These are phyloP conservation scores for Euura lappo DNA, from an alignment of 1,140 invertebrate genomes.

Conservation along the genomic window DNA sequence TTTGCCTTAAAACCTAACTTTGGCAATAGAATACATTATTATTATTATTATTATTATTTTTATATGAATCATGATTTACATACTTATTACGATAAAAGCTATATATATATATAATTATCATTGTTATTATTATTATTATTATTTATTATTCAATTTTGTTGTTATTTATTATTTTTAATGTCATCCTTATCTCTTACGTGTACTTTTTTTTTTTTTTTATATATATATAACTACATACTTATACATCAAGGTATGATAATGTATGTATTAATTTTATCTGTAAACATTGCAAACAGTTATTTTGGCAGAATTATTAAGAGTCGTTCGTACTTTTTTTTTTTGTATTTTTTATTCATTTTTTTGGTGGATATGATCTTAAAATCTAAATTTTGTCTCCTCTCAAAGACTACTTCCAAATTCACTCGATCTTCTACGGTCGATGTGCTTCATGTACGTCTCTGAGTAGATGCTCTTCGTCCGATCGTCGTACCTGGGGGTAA, in stretches of 20 bases:
- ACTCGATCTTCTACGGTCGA: conserved; percentile 66
- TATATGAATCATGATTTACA: conserved; percentile 29
- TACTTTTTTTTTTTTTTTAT: too few species aligned
- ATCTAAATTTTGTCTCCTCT: conserved; percentile 60
- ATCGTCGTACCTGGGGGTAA: conserved; percentile 66
- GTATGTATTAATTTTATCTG: neutral
- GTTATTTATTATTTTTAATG: conserved; percentile 20
- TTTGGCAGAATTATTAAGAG: conserved; percentile 34
- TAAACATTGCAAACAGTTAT: conserved; percentile 33
- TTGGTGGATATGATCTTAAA: conserved; percentile 35
- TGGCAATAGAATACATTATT: conserved; percentile 46
- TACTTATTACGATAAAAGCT: conserved; percentile 17
- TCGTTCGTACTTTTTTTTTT: conserved; percentile 17
- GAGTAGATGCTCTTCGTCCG: conserved; percentile 76
- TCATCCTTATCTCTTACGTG: neutral
- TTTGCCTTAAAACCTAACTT: conserved; percentile 45
- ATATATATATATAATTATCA: neutral
- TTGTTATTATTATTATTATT: neutral
- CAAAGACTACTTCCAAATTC: conserved; percentile 71
- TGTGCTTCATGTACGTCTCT: conserved; percentile 72
- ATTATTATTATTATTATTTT: conserved; percentile 1
- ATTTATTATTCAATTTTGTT: conserved; percentile 25
- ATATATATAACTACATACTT: too few species aligned
- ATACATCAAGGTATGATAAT: too few species aligned
- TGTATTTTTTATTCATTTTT: conserved; percentile 13